phyloP scores from a whole-genome alignment of 2,113 vertebrate species.

The Petrocephalus zakoni region DNA sequence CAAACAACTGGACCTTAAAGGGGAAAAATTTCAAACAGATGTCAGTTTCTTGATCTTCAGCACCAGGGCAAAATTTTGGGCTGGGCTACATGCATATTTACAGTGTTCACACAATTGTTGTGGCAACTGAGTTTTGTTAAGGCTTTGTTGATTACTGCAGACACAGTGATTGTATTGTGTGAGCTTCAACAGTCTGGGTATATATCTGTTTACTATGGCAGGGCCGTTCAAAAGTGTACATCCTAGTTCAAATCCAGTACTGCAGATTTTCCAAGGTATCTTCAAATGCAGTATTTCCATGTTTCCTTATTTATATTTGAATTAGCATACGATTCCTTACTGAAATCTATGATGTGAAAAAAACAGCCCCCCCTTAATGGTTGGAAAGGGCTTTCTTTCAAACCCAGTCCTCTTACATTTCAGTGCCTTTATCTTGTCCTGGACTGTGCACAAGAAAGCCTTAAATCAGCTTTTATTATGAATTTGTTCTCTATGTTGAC shows the following conservation, averaged over 20 bases:
- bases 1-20: constrained; percentile 29
- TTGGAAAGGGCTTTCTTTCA: background rate
- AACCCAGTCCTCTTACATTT: background rate
- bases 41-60: constrained; percentile 49
- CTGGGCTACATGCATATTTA: constrained; percentile 17
- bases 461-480: background rate
- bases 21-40: constrained; percentile 26
- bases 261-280: background rate
- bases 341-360: background rate
- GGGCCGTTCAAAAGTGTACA: background rate
- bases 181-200: constrained; percentile 52
- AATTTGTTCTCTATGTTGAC: background rate
- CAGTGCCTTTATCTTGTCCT: background rate
- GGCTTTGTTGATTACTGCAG: constrained; percentile 44
- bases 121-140: constrained; percentile 38
- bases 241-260: background rate
- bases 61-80: constrained; percentile 37
- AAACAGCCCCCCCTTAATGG: background rate
- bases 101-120: background rate
- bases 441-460: background rate
- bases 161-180: constrained; percentile 52
- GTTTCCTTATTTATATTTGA: background rate
- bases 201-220: constrained; percentile 31
- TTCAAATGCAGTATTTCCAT: background rate
- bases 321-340: no score